phyloP scores from a whole-genome alignment of 64 coral and sea anemone genomes.

The Montipora cactus region DNA sequence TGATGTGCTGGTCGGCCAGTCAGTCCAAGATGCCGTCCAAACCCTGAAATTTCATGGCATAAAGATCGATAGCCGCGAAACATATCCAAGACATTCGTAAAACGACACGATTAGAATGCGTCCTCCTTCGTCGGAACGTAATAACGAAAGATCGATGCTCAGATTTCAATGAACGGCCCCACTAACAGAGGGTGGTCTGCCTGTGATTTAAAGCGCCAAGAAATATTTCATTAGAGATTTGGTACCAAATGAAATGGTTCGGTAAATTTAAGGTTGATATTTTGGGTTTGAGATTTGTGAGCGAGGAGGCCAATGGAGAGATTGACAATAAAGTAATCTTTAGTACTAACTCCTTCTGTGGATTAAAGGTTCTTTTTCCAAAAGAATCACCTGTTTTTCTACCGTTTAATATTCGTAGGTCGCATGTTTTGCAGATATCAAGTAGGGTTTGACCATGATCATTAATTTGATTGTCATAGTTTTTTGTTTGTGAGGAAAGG shows the following conservation, averaged over 20 bases:
- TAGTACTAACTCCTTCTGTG: slow-evolving; percentile 33
- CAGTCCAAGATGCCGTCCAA: too few relatives aligned
- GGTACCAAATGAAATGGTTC: neutral
- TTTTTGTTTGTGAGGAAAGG: slow-evolving; percentile 8
- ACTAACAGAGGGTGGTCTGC: too few relatives aligned
- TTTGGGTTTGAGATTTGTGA: too few relatives aligned
- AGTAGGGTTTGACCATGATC: slow-evolving; percentile 42
- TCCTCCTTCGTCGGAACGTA: too few relatives aligned
- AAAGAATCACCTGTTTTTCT: slow-evolving; percentile 53
- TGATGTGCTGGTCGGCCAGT: too few relatives aligned
- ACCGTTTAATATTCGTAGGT: slow-evolving; percentile 63
- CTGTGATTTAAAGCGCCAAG: neutral
- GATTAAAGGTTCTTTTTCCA: slow-evolving; percentile 36
- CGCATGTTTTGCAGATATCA: slow-evolving; percentile 34
- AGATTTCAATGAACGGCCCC: too few relatives aligned
- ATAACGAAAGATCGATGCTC: too few relatives aligned
- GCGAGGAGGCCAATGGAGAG: neutral
- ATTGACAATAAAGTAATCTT: slow-evolving; percentile 50
- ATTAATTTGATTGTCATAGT: slow-evolving; percentile 35
- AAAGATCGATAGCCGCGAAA: too few relatives aligned
- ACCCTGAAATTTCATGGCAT: too few relatives aligned
- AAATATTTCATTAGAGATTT: neutral
- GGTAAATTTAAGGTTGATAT: too few relatives aligned
- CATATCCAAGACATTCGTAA: too few relatives aligned
- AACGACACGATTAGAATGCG: too few relatives aligned